Evolutionary conservation across 2,113 vertebrate genomes (phyloP).

Genomic region (Bothrops jararaca): DNA sequence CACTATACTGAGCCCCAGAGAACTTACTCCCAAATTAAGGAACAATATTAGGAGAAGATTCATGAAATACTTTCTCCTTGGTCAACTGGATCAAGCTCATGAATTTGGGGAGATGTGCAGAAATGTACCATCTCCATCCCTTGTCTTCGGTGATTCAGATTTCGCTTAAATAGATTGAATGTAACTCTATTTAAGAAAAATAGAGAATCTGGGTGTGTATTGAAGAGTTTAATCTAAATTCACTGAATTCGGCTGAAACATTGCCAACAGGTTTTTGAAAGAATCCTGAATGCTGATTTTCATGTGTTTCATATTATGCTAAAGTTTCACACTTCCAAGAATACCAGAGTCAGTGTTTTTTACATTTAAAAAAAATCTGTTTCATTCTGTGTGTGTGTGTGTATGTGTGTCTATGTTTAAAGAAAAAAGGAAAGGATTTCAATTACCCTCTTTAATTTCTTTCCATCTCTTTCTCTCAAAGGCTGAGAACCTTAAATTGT

Average conservation of each 20-base stretch:
- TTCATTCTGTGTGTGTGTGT: background rate
- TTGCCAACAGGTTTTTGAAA: background rate
- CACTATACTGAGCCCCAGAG: background rate
- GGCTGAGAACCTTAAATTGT: background rate
- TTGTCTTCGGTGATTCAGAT: background rate
- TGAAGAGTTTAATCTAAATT: background rate
- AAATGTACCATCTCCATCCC: background rate
- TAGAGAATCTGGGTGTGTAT: background rate
- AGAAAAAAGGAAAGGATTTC: background rate
- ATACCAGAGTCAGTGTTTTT: background rate
- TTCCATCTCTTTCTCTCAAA: background rate
- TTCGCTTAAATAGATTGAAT: background rate
- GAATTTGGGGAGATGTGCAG: background rate
- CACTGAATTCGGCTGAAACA: background rate
- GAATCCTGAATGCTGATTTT: background rate
- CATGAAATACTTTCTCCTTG: background rate
- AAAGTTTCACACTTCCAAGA: conserved; percentile 20
- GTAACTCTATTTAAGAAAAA: background rate
- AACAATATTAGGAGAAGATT: background rate
- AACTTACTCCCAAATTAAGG: background rate
- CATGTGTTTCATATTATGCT: conserved; percentile 19
- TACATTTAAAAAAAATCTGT: background rate
- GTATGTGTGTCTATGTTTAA: background rate
- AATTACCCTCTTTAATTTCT: background rate
- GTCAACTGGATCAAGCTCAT: background rate